Evolutionary conservation across 2,888 invertebrate genomes (phyloP), one percentile per base, ranked within the genome.

Genomic region (Tribolium freemani): DNA sequence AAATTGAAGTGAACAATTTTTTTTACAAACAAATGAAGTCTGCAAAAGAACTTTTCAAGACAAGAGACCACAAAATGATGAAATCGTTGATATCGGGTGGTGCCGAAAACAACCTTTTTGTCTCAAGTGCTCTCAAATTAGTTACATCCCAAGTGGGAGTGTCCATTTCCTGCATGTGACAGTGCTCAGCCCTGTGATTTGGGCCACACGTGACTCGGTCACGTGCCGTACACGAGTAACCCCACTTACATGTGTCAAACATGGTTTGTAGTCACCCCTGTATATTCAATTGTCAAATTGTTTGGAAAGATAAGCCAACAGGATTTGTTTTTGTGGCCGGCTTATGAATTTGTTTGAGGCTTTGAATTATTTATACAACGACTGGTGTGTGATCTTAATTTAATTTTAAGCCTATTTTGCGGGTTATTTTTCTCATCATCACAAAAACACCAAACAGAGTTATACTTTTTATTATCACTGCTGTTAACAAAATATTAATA

Each of bases 241-340:
- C 84, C 84, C 85, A 85, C 84, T 85, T 85, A 85, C 85, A 85
- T 84, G 84, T 84, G 85, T 85, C 85, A 85, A 84, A 85, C 84
- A 84, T 84, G 78, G 82, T 85, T 84, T 83, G 76, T 54, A 58
- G 67, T 57, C 71, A 72, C 73, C 78, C 76, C 76, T 71, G 50
- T 46, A 69, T 69, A 54, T 72, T 72, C 75, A 70, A 74, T 74
- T 75, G 72, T 64, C 58, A 84, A 86, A 86, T 86, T 86, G 86
- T 86, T 83, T 73, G 85, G 84, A 85, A 86, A 84, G 85, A 85
- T 85, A 85, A 86, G 83, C 85, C 84, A 81, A 82, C 79, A 73
- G 79, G 83, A 83, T 83, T 83, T 61, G 73, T 72, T 74, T 80
- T 78, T 78, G 79, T 81, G 79, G 75, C 71, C 76, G 80, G 78